Evolutionary conservation across 2,888 invertebrate genomes (phyloP), one percentile per base, ranked within the genome.

Genomic region (Spialia ferax): DNA sequence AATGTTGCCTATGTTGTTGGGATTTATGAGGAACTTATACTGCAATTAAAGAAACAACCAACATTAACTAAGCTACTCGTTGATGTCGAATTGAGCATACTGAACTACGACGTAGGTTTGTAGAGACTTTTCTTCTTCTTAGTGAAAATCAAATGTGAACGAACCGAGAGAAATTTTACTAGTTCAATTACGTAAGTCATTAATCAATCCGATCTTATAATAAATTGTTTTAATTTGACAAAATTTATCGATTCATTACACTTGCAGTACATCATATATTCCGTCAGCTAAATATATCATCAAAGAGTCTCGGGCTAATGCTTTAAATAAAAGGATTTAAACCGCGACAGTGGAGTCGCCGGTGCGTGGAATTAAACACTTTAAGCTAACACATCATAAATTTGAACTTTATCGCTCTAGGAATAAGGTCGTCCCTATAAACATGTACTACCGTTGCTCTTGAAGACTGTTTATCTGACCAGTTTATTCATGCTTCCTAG

Each of bases 271-370:
- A 61, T 67, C 67, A 67, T 66, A 66, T 67, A 55, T 54, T 42
- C 45, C 45, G 60, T 60, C 54, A 8, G 23, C 29, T 67, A 61
- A 67, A 61, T 55, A 48, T 48, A 67, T 55, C 67, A 61, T 67
- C 61, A 67, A 67, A 61, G 67, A 45, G 18, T 48, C 38, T 6
- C 42, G 38, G 22, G 13, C 65, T 60, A 55, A 55, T 61, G 61
- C 54, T 67, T 61, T 48, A 67, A 67, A 67, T 67, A 61, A 67
- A 61, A 61, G 55, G 67, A 61, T 67, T 67, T 48, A 60, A 55
- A 20, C 35, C 23, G 38, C 55, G 55, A 67, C 67, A 61, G 54
- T 67, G 35, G 61, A 55, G 55, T 61, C 55, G 22, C 20, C 60
- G 60, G 59, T 65, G 65, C 65, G 38, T 65, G 59, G n/a, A 65